Evolutionary conservation across 2,113 vertebrate genomes (phyloP), one percentile per base, ranked within the genome.

Genomic region (Helogale parvula): DNA sequence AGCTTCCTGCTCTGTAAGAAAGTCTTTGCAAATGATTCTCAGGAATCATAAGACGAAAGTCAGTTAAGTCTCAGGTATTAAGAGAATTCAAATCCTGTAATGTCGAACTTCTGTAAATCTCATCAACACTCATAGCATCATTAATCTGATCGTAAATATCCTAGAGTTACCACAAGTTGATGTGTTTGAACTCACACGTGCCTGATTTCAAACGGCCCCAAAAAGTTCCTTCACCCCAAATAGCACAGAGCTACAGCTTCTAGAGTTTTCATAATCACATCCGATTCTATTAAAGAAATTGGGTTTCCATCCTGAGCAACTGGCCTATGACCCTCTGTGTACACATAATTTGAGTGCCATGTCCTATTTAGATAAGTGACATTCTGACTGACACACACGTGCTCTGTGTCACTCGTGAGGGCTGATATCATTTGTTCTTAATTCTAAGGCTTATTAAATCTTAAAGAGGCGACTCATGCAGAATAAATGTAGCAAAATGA

Each of bases 301-400:
- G 69, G 90, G 21, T 66, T 97, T 47, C 19, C 63, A 0, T 83
- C 15, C 96, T 38, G 74, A 95, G 38, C 94, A 47, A 0, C 0
- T 94, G 85, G 63, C 5, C 41, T 11, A 0, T 71, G 94, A 95
- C 27, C 50, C 19, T 60, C 14, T 19, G 27, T 14, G 16, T 13
- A 47, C 87, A 52, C 60, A 77, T 72, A 84, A 47, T 3, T 69
- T 57, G 25, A 69, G 1, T 14, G 29, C 35, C 71, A 74, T 77
- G 9, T 95, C 97, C 95, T 97, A 91, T 98, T 98, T 83, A 90
- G 25, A 31, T 54, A 85, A 90, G 84, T 27, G 96, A 63, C 76
- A 35, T 16, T 93, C 82, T 91, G 66, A 94, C 12, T n/a, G 25
- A 16, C 25, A 54, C 5, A 74, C 92, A 27, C 21, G 87, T 23